phyloP scores from a whole-genome alignment of 2,888 invertebrate species.

The Pachycephus smyrnensis region DNA sequence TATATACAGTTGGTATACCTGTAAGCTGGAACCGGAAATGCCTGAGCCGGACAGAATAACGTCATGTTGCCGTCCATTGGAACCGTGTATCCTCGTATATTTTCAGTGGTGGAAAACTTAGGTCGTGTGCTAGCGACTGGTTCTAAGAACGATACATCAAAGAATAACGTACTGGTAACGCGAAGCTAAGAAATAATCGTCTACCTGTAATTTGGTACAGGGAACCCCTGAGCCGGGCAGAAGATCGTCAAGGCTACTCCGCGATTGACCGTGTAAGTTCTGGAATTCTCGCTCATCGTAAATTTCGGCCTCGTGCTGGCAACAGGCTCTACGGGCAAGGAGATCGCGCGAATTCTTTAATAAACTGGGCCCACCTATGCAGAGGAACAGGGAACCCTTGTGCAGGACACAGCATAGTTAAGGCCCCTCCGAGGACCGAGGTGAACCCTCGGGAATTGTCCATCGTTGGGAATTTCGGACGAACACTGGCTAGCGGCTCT shows the following conservation, averaged over 20 bases:
- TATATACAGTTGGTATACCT: constrained; percentile 58
- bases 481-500: constrained; percentile 84
- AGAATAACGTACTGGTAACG: not conserved
- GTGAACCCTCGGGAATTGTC: constrained; percentile 62
- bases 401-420: constrained; percentile 73
- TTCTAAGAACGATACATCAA: constrained; percentile 31
- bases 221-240: constrained; percentile 83
- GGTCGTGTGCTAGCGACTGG: constrained; percentile 50
- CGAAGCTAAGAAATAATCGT: not conserved
- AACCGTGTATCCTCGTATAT: not conserved
- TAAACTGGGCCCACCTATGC: constrained; percentile 72
- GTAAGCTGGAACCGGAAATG: constrained; percentile 71
- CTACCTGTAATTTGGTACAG: constrained; percentile 80
- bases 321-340: constrained; percentile 58
- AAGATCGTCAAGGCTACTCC: constrained; percentile 71
- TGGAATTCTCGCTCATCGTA: constrained; percentile 65
- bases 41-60: constrained; percentile 77
- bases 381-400: constrained; percentile 72
- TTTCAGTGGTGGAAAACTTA: constrained; percentile 38
- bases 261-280: constrained; percentile 59
- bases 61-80: constrained; percentile 55
- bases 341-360: constrained; percentile 5
- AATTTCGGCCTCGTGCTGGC: constrained; percentile 68
- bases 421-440: constrained; percentile 48
- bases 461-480: constrained; percentile 71